Evolutionary conservation across 2,113 vertebrate genomes (phyloP), one percentile per base, ranked within the genome.

Genomic region (Australoheros scitulus): DNA sequence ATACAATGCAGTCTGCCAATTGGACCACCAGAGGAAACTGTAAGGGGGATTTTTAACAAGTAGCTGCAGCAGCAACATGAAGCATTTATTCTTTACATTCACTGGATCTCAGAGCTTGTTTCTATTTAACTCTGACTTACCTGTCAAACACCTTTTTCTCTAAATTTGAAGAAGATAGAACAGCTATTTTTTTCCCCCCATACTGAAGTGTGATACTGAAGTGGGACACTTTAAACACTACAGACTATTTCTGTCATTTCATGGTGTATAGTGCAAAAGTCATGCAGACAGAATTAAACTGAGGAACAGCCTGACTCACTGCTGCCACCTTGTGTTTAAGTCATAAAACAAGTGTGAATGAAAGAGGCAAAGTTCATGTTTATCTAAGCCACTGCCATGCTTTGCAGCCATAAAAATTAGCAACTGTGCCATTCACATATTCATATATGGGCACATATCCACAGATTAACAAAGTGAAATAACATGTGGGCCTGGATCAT

Each of bases 261-360:
- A 52, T 77, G 32, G 14, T 11, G 11, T 81, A 52, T 55, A 57
- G 36, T 79, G 61, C 47, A 11, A 17, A 77, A 34, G 50, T 79
- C 32, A 74, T 38, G 38, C 34, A 79, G 43, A 11, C 18, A 47
- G 13, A 52, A 61, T 17, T 17, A 29, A 43, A 38, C 56, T 38
- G 17, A 77, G 14, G 13, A 77, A 34, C 11, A 84, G 68, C 34
- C 57, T 60, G 79, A 90, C 88, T 91, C 90, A 81, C 20, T 92
- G 92, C 94, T 94, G 93, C 91, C 94, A 92, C 80, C 94, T 89
- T 87, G 91, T 93, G 94, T 58, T 72, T 76, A 34, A 56, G 22
- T 15, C 18, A 29, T 11, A 34, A 52, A 38, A 22, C 15, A 6
- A 6, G 2, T 17, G 10, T 38, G 32, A 29, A 6, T 0, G 10